phyloP scores from a whole-genome alignment of 2,888 invertebrate species.

The Chymomyza fuscimana region DNA sequence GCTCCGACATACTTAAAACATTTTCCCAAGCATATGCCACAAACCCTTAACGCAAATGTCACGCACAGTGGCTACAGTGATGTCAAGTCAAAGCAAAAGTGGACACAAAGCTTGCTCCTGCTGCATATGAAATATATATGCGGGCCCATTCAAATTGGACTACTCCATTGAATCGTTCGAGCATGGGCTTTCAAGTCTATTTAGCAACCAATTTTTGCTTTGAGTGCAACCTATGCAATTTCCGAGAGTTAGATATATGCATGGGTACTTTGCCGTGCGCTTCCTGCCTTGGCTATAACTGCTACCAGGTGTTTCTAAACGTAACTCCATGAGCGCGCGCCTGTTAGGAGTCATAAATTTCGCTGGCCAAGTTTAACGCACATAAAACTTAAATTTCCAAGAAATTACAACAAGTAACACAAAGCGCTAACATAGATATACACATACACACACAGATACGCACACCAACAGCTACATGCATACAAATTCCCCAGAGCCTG shows the following conservation, averaged over 20 bases:
- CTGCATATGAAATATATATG: slow-evolving; percentile 30
- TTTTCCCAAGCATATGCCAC: slow-evolving; percentile 10
- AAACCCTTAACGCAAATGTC: slow-evolving; percentile 71
- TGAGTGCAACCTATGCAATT: slow-evolving; percentile 41
- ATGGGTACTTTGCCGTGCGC: slow-evolving; percentile 11
- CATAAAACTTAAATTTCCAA: slow-evolving; percentile 73
- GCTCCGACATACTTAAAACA: background rate
- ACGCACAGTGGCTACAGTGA: slow-evolving; percentile 66
- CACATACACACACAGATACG: slow-evolving; percentile 13
- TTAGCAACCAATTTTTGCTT: slow-evolving; percentile 23
- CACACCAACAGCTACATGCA: slow-evolving; percentile 34
- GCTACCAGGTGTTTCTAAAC: slow-evolving; percentile 67
- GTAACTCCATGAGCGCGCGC: slow-evolving; percentile 25
- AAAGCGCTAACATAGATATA: slow-evolving; percentile 43
- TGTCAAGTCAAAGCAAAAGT: slow-evolving; percentile 39
- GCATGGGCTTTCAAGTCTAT: slow-evolving; percentile 31
- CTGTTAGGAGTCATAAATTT: slow-evolving; percentile 66
- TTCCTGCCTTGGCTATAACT: slow-evolving; percentile 22
- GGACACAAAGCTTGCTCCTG: background rate
- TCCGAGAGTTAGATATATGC: slow-evolving; percentile 28
- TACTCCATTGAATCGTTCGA: background rate
- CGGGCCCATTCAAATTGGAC: slow-evolving; percentile 58
- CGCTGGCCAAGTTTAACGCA: slow-evolving; percentile 40
- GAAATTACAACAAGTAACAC: slow-evolving; percentile 72
- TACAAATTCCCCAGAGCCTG: slow-evolving; percentile 29